Evolutionary conservation across 2,113 vertebrate species (phyloP).

Genomic region (Formicarius rufipectus): DNA sequence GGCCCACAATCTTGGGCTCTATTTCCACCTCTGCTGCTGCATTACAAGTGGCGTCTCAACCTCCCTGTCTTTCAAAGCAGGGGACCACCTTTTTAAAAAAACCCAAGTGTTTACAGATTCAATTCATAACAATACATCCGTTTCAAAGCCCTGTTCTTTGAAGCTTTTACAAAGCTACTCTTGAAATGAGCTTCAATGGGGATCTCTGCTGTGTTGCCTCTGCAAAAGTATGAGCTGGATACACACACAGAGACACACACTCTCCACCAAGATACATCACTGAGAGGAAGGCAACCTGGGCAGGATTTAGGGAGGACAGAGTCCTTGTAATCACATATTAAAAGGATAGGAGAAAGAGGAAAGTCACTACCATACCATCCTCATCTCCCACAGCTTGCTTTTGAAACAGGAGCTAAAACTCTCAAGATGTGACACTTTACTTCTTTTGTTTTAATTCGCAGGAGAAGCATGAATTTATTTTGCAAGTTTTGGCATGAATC

Average conservation of each 20-base stretch:
- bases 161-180: not conserved
- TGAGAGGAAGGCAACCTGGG: not conserved
- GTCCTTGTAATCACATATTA: not conserved
- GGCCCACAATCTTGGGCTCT: fast-evolving
- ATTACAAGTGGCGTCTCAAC: fast-evolving
- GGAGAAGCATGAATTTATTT: not conserved
- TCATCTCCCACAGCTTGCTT: not conserved
- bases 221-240: not conserved
- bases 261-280: not conserved
- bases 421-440: not conserved
- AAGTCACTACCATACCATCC: not conserved
- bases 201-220: not conserved
- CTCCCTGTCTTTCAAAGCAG: not conserved
- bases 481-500: not conserved
- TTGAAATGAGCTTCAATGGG: not conserved
- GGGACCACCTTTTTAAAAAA: not conserved
- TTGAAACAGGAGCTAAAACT: not conserved
- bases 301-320: not conserved
- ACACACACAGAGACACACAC: not conserved
- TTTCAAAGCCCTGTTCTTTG: not conserved
- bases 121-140: not conserved
- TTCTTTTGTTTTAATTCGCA: not conserved
- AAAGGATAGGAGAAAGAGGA: not conserved
- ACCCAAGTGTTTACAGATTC: not conserved
- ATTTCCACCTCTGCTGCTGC: not conserved